phyloP scores from a whole-genome alignment of 1,140 invertebrate species.

The Choristoneura fumiferana region DNA sequence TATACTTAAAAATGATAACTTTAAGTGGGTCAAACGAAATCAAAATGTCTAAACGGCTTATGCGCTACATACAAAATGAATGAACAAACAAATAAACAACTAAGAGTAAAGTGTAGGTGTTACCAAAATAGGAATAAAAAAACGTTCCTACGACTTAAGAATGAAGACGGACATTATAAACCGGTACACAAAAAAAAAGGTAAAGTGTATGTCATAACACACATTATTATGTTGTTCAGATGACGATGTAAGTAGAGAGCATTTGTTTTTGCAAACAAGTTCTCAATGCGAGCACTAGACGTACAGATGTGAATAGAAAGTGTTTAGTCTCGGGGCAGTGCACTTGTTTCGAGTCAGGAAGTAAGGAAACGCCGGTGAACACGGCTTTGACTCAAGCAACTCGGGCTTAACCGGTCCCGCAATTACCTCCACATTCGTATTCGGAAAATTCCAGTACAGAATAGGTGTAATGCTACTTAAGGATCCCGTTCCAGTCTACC shows the following conservation, averaged over 20 bases:
- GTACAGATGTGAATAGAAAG: constrained; percentile 20
- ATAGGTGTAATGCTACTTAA: neutral
- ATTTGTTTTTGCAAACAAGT: neutral
- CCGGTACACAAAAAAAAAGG: too few relatives aligned
- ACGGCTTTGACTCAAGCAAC: neutral
- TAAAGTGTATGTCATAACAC: too few relatives aligned
- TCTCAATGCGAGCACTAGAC: constrained; percentile 2
- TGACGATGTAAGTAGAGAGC: constrained; percentile 1
- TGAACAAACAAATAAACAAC: too few relatives aligned
- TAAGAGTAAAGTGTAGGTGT: too few relatives aligned
- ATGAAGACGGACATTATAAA: too few relatives aligned
- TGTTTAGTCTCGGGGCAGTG: constrained; percentile 22
- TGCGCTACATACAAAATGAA: too few relatives aligned
- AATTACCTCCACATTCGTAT: neutral
- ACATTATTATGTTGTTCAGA: constrained; percentile 2
- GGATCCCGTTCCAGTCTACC: neutral
- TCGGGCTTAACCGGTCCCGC: neutral
- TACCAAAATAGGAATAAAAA: too few relatives aligned
- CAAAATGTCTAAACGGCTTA: too few relatives aligned
- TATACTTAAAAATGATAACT: too few relatives aligned
- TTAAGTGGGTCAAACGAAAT: too few relatives aligned
- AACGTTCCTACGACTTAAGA: too few relatives aligned
- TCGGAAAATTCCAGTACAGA: constrained; percentile 3
- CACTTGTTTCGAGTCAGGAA: constrained; percentile 27
- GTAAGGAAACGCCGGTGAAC: constrained; percentile 22